Conservation (phyloP, 1,140 invertebrate species). For the Leptinotarsa undecemlineata region DNA sequence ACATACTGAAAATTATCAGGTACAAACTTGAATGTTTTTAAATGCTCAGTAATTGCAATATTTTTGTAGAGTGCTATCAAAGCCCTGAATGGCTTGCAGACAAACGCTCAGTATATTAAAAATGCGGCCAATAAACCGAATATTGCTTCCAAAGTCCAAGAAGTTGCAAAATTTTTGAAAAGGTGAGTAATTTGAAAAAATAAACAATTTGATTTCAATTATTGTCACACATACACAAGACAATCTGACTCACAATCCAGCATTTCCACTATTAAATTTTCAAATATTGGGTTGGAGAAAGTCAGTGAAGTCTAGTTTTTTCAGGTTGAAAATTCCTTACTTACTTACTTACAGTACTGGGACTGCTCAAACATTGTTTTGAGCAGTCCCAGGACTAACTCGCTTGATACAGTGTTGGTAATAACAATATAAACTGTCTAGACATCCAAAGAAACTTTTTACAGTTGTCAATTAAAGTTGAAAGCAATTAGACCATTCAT, state of each 20-base stretch:
- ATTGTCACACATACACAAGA: not conserved
- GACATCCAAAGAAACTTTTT: slow-evolving; percentile 1
- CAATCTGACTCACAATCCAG: too few species aligned
- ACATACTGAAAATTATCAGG: slow-evolving; percentile 10
- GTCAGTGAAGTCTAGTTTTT: too few species aligned
- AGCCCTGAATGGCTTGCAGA: slow-evolving; percentile 50
- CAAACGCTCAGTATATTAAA: slow-evolving; percentile 50
- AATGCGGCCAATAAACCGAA: slow-evolving; percentile 36
- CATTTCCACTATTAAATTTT: too few species aligned
- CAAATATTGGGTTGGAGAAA: too few species aligned
- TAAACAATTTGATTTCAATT: not conserved
- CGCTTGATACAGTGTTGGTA: too few species aligned
- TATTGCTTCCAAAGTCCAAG: slow-evolving; percentile 29
- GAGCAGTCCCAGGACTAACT: too few species aligned
- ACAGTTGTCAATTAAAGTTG: not conserved
- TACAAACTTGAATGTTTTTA: not conserved
- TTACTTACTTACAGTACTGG: too few species aligned
- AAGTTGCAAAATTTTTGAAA: not conserved
- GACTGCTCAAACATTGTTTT: too few species aligned
- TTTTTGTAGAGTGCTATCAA: slow-evolving; percentile 46
- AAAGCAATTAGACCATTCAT: too few species aligned
- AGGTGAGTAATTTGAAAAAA: not conserved
- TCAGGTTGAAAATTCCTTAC: too few species aligned
- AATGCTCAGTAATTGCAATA: not conserved
- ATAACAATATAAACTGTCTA: not conserved